Percentiles rank a stretch among this genome's conserved stretches.
Conservation (phyloP, 2,888 invertebrate genomes). For the Thereva nobilitata region DNA sequence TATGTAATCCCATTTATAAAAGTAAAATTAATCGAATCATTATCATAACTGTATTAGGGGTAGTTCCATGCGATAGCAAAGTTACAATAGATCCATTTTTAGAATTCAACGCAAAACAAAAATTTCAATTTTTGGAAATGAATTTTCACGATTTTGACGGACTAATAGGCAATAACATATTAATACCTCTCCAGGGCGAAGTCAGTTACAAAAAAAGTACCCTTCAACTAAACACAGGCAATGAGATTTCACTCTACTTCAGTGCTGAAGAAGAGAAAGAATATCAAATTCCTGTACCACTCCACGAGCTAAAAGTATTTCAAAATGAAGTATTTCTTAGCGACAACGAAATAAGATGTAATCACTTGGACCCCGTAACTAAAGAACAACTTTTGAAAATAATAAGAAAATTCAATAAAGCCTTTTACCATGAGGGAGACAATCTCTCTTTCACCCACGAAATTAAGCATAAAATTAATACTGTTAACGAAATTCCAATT, state of each 20-base stretch:
- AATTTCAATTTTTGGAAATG: constrained; percentile 15
- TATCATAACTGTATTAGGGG: constrained; percentile 4
- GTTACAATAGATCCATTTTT: constrained; percentile 17
- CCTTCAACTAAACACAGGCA: constrained; percentile 16
- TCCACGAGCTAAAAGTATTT: constrained; percentile 11
- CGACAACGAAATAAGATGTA: neutral
- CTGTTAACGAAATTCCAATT: constrained; percentile 33
- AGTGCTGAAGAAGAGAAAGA: constrained; percentile 8
- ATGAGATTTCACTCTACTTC: constrained; percentile 22
- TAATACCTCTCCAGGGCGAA: constrained; percentile 9
- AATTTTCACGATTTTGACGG: constrained; percentile 15
- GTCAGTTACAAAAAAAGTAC: constrained; percentile 1
- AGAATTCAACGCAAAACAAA: constrained; percentile 15
- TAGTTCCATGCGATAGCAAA: constrained; percentile 5
- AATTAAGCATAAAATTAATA: constrained; percentile 35
- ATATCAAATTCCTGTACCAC: constrained; percentile 9
- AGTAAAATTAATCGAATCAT: constrained; percentile 8
- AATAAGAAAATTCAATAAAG: constrained; percentile 24
- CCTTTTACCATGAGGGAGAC: constrained; percentile 26
- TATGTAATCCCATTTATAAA: constrained; percentile 1
- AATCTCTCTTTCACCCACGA: constrained; percentile 27
- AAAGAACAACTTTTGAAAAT: neutral
- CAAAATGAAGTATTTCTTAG: constrained; percentile 16
- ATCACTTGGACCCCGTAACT: too few species aligned
- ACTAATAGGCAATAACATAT: constrained; percentile 24